Evolutionary conservation across 2,797 vertebrate species (phyloP).

Genomic region (Kryptopterus vitreolus): DNA sequence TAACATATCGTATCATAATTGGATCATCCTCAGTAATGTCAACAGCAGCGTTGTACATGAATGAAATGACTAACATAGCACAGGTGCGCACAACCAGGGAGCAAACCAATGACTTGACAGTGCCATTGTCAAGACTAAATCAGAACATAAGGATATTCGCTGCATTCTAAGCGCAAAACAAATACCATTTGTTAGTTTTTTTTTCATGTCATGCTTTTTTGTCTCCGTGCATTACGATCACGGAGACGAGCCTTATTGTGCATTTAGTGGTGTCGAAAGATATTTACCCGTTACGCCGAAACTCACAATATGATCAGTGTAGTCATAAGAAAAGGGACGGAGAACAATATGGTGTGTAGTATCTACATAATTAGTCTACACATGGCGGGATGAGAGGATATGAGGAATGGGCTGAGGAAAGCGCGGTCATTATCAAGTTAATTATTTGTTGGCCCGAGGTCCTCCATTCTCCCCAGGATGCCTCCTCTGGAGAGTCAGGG

Average conservation of each 20-base stretch:
- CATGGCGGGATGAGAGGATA: constrained; percentile 50
- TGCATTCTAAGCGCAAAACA: not conserved
- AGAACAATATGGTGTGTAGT: constrained; percentile 39
- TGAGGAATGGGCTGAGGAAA: constrained; percentile 53
- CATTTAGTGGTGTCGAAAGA: not conserved
- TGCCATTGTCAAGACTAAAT: not conserved
- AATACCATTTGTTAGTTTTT: no score
- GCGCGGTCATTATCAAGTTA: constrained; percentile 69
- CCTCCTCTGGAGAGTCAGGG: constrained; percentile 47
- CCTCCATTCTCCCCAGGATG: constrained; percentile 59
- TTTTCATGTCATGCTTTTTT: not conserved
- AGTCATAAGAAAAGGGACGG: constrained; percentile 35
- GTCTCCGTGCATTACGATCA: not conserved
- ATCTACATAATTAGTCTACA: constrained; percentile 55
- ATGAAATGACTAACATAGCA: not conserved
- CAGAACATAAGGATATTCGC: not conserved
- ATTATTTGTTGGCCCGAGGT: constrained; percentile 69
- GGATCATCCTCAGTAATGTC: no score
- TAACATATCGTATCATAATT: no score
- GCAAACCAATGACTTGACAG: not conserved
- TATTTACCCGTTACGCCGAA: not conserved
- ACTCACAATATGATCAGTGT: constrained; percentile 37
- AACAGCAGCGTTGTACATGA: no score
- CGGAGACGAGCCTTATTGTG: not conserved
- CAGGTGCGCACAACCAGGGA: not conserved